Percentiles rank a stretch among this genome's conserved stretches.
phyloP scores from a whole-genome alignment of 2,113 vertebrate species.

The Caretta caretta region DNA sequence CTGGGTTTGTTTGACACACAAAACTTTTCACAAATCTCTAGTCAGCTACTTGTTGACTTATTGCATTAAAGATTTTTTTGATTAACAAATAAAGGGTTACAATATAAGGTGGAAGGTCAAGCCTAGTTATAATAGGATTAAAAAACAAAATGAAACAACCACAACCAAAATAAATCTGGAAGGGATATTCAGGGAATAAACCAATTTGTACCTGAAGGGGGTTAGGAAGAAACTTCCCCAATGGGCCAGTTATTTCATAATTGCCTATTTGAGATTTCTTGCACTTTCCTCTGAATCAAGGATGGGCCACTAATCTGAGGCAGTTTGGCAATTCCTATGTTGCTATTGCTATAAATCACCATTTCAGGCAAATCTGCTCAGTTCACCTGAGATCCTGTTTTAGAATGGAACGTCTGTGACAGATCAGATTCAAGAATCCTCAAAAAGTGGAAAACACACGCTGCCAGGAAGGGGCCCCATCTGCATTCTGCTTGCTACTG shows the following conservation, averaged over 20 bases:
- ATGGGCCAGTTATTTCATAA: neutral
- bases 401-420: neutral
- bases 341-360: neutral
- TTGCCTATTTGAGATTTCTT: neutral
- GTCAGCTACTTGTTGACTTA: neutral
- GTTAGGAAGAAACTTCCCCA: neutral
- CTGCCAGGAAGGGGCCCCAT: neutral
- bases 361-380: neutral
- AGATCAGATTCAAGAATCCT: rapidly evolving
- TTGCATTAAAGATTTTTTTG: neutral
- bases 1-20: neutral
- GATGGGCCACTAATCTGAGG: rapidly evolving
- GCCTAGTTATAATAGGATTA: neutral
- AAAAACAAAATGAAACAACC: neutral
- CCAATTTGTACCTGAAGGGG: neutral
- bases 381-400: neutral
- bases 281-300: neutral
- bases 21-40: neutral
- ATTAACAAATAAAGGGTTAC: neutral
- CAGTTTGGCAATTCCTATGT: neutral
- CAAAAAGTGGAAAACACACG: neutral
- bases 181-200: neutral
- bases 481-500: neutral
- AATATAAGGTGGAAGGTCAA: neutral
- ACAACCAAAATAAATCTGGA: neutral